A percentile compares a stretch with the other conserved stretches of the same genome.
These are phyloP conservation scores for Asobara japonica DNA, from an alignment of 1,140 invertebrate genomes.

Conservation along the genomic window DNA sequence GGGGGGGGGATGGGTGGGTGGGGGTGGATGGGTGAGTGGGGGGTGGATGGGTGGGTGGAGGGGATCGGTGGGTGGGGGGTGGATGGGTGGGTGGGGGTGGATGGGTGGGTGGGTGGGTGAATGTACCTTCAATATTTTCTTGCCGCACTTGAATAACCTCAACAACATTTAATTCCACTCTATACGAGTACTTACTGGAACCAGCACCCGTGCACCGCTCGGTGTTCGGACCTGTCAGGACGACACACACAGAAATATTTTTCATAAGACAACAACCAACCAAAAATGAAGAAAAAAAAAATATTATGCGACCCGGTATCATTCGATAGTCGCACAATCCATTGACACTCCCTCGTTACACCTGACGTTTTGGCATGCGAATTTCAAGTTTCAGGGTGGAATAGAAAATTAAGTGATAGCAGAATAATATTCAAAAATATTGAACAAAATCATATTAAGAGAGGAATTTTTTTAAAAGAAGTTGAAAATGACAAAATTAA, in stretches of 20 bases:
- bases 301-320: not conserved
- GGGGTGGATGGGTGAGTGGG: no score
- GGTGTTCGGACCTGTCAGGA: slow-evolving; percentile 68
- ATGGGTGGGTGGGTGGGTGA: no score
- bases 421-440: no score
- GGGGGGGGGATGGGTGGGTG: no score
- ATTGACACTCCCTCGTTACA: not conserved
- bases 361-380: not conserved
- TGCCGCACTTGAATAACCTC: not conserved
- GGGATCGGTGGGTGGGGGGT: no score
- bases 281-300: slow-evolving; percentile 47
- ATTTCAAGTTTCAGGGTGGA: slow-evolving; percentile 2
- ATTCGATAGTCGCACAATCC: not conserved
- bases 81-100: no score
- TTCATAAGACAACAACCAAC: slow-evolving; percentile 48
- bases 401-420: no score
- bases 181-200: slow-evolving; percentile 69
- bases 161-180: slow-evolving; percentile 16
- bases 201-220: slow-evolving; percentile 67
- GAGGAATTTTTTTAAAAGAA: no score
- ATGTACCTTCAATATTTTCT: no score
- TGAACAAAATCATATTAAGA: no score
- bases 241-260: slow-evolving; percentile 64
- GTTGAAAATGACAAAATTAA: no score
- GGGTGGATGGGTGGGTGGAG: no score